Percentiles rank a stretch among this genome's conserved stretches.
Conservation (phyloP, 2,888 invertebrate genomes). For the Amorpha juglandis region DNA sequence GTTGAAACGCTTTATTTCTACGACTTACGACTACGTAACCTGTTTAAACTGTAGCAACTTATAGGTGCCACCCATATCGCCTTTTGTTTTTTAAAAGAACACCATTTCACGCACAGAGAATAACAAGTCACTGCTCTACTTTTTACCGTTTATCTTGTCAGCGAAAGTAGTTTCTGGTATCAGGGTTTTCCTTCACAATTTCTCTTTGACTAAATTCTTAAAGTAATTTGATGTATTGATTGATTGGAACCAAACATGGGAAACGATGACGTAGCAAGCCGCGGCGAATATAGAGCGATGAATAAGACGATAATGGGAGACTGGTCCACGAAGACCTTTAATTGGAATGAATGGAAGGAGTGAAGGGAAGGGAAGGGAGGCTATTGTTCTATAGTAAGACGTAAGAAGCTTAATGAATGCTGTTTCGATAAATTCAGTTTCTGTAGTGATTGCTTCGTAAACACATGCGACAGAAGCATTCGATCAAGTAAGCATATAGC, state of each 20-base stretch:
- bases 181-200: conserved; percentile 12
- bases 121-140: conserved; percentile 13
- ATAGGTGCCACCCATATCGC: conserved; percentile 15
- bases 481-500: no score
- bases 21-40: neutral
- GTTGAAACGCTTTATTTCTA: neutral
- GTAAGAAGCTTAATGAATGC: no score
- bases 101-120: conserved; percentile 3
- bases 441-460: no score
- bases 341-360: no score
- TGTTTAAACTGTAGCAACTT: neutral
- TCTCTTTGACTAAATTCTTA: conserved; percentile 10
- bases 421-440: no score
- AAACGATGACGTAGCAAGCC: no score
- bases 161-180: conserved; percentile 9
- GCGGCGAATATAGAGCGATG: no score
- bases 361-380: no score
- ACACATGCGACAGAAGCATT: no score
- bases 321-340: no score
- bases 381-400: no score
- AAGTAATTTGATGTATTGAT: conserved; percentile 12
- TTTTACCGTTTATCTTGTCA: conserved; percentile 13
- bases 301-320: no score
- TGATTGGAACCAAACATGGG: neutral
- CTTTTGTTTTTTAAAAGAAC: conserved; percentile 18